Conservation (phyloP, 2,797 vertebrate genomes). For the Pampus argenteus region DNA sequence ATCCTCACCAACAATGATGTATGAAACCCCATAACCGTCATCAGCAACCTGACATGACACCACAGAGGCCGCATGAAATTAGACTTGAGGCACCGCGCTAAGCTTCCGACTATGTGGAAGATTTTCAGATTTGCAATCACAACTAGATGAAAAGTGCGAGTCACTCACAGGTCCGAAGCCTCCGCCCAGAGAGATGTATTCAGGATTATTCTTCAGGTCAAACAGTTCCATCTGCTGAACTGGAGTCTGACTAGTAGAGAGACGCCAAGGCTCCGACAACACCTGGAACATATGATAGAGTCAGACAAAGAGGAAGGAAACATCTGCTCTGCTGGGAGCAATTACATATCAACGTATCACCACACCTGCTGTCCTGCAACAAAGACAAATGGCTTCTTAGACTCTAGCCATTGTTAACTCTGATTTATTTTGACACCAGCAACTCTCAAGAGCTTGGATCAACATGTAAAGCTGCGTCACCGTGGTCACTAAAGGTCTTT, state of each 20-base stretch:
- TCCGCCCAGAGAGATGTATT: constrained; percentile 89
- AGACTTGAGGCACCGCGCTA: background rate
- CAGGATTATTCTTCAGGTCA: constrained; percentile 87
- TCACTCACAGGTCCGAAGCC: constrained; percentile 91
- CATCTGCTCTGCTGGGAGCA: background rate
- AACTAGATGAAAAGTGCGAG: too few relatives aligned
- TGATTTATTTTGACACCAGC: too few relatives aligned
- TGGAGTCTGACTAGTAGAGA: constrained; percentile 91
- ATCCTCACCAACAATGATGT: constrained; percentile 90
- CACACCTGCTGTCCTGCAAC: too few relatives aligned
- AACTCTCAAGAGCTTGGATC: too few relatives aligned
- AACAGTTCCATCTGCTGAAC: constrained; percentile 90
- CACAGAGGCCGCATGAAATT: background rate
- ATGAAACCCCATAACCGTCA: constrained; percentile 92
- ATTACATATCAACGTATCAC: too few relatives aligned
- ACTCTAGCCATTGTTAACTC: too few relatives aligned
- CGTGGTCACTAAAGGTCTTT: too few relatives aligned
- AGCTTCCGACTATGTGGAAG: background rate
- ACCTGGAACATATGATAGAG: constrained; percentile 73
- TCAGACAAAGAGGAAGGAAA: background rate
- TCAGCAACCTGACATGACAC: constrained; percentile 84
- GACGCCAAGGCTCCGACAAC: constrained; percentile 89
- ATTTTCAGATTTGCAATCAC: too few relatives aligned
- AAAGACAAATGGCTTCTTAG: too few relatives aligned
- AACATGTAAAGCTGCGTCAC: too few relatives aligned